phyloP scores from a whole-genome alignment of 1,140 invertebrate species.

The Glossosoma conforme region DNA sequence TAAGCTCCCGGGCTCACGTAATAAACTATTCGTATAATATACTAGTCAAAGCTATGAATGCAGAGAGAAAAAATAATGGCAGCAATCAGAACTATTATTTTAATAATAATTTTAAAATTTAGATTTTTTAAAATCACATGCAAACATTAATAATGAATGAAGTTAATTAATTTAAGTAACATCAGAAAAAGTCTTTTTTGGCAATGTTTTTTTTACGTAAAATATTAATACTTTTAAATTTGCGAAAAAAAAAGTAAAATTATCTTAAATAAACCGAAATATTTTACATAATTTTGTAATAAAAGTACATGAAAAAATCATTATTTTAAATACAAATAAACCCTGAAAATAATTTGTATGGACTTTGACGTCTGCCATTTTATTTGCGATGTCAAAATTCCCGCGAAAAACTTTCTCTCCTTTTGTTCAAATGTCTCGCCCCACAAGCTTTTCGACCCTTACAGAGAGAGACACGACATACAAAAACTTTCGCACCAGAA shows the following conservation, averaged over 20 bases:
- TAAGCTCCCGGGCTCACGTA: no score
- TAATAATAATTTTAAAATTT: no score
- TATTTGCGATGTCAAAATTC: conserved; percentile 9
- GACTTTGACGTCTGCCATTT: conserved; percentile 11
- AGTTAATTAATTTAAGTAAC: no score
- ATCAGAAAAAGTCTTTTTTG: no score
- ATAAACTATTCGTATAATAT: no score
- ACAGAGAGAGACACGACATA: conserved; percentile 1
- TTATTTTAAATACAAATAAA: background rate
- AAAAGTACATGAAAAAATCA: no score
- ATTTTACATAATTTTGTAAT: no score
- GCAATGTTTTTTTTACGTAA: background rate
- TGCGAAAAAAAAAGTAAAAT: background rate
- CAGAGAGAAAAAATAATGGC: no score
- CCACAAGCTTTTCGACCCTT: conserved; percentile 2
- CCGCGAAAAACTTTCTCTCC: conserved; percentile 31
- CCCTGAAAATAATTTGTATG: background rate
- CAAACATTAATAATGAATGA: no score
- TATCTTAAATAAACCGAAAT: background rate
- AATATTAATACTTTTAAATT: background rate
- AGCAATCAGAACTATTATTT: no score
- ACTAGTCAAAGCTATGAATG: no score
- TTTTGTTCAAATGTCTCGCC: conserved; percentile 22
- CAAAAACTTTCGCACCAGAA: background rate
- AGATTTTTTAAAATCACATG: no score